Conservation (phyloP, 1,140 invertebrate genomes). For the Drosophila gunungcola region DNA sequence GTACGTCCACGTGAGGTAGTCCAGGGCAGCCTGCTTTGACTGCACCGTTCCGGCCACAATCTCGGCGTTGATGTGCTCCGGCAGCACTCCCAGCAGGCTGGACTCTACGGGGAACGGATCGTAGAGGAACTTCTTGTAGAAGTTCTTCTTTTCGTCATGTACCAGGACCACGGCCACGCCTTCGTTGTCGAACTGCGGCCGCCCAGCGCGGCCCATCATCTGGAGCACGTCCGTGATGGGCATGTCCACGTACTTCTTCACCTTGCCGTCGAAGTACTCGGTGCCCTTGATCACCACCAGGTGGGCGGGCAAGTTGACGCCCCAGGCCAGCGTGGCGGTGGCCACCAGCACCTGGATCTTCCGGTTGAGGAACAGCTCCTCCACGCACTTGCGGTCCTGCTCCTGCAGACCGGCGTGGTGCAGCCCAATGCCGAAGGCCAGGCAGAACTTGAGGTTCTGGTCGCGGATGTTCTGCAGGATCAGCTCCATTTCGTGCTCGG, state of each 20-base stretch:
- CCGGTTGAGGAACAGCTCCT: constrained; percentile 98
- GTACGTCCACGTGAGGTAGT: constrained; percentile 99
- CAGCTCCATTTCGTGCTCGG: constrained; percentile 92
- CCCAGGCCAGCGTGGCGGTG: constrained; percentile 99
- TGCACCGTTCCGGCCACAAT: constrained; percentile 97
- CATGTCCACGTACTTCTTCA: constrained; percentile 99
- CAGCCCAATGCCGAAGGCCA: constrained; percentile 99
- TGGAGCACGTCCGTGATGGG: constrained; percentile 99
- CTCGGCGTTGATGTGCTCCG: constrained; percentile 99
- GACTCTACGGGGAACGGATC: constrained; percentile 99
- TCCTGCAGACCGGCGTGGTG: constrained; percentile 98
- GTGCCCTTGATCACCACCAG: constrained; percentile 92
- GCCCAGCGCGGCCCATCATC: constrained; percentile 99
- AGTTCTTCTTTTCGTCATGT: constrained; percentile 99
- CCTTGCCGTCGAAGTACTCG: constrained; percentile 99
- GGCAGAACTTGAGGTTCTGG: constrained; percentile 95
- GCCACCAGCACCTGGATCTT: constrained; percentile 99
- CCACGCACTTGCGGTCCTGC: constrained; percentile 94
- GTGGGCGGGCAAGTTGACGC: constrained; percentile 98
- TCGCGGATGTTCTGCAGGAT: constrained; percentile 93
- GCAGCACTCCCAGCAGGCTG: constrained; percentile 94
- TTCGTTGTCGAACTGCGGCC: constrained; percentile 97
- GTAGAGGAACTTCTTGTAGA: constrained; percentile 99
- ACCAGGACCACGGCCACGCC: constrained; percentile 98
- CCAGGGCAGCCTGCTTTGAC: constrained; percentile 96